Evolutionary conservation across 2,797 vertebrate genomes (phyloP).

Genomic region (Chrysocyon brachyurus): DNA sequence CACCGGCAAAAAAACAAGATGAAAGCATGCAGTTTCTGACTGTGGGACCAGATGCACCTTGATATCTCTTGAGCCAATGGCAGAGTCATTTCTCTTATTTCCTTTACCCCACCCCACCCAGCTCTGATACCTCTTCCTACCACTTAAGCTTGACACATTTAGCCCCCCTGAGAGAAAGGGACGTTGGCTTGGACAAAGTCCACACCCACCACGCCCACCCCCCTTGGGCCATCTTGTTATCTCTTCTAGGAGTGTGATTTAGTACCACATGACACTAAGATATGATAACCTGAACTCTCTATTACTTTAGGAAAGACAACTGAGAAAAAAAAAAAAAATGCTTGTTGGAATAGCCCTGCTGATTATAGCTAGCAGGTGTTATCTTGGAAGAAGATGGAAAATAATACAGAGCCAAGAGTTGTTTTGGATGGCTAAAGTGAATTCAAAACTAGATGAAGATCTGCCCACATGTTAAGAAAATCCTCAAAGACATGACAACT

Average conservation of each 20-base stretch:
- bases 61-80: not conserved
- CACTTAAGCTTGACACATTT: not conserved
- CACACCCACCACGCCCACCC: not conserved
- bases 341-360: constrained; percentile 33
- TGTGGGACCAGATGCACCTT: not conserved
- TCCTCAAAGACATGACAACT: constrained; percentile 64
- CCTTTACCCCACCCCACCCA: not conserved
- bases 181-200: constrained; percentile 64
- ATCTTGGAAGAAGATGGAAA: constrained; percentile 45
- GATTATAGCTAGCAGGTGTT: constrained; percentile 55
- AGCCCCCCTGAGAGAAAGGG: constrained; percentile 31
- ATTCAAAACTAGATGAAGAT: constrained; percentile 19
- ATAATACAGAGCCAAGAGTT: constrained; percentile 54
- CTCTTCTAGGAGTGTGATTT: constrained; percentile 65
- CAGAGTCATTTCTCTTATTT: constrained; percentile 22
- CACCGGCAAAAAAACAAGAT: constrained; percentile 43
- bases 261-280: constrained; percentile 61
- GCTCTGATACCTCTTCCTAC: not conserved
- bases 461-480: constrained; percentile 65
- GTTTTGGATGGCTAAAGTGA: constrained; percentile 61
- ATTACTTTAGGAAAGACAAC: constrained; percentile 46
- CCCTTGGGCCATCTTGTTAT: not conserved
- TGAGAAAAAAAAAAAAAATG: not conserved
- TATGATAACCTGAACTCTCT: constrained; percentile 61
- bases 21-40: constrained; percentile 40